Conservation (phyloP, 2,888 invertebrate genomes). For the Anodontia alba region DNA sequence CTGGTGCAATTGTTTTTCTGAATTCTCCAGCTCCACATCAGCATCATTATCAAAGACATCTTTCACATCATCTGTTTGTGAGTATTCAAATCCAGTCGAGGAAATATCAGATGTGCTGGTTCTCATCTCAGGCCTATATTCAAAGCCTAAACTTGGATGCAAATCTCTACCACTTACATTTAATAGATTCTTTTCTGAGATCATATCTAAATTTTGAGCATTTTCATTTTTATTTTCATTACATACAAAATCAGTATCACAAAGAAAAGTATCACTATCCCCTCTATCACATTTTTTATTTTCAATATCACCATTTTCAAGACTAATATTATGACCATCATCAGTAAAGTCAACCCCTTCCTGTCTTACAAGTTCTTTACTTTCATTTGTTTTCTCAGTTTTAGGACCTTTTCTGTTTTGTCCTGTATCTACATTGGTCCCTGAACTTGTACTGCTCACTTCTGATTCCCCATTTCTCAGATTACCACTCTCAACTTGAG, state of each 20-base stretch:
- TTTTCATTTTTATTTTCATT: slow-evolving; percentile 10
- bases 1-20: neutral
- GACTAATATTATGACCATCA: neutral
- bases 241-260: neutral
- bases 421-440: slow-evolving; percentile 15
- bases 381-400: neutral
- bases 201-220: neutral
- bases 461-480: neutral
- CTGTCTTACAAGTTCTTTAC: neutral
- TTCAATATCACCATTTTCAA: neutral
- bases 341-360: neutral
- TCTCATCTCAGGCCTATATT: neutral
- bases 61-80: slow-evolving; percentile 13
- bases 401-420: neutral
- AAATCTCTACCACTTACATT: neutral
- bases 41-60: slow-evolving; percentile 20
- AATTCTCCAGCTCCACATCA: neutral
- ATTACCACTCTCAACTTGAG: slow-evolving; percentile 30
- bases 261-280: neutral
- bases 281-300: neutral
- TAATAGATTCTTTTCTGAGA: neutral
- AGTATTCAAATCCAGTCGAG: slow-evolving; percentile 35
- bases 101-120: slow-evolving; percentile 18
- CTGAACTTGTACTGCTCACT: neutral
- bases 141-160: neutral